Base-by-base conservation (phyloP, 2,113 vertebrate species). In the Sturnus vulgaris region DNA sequence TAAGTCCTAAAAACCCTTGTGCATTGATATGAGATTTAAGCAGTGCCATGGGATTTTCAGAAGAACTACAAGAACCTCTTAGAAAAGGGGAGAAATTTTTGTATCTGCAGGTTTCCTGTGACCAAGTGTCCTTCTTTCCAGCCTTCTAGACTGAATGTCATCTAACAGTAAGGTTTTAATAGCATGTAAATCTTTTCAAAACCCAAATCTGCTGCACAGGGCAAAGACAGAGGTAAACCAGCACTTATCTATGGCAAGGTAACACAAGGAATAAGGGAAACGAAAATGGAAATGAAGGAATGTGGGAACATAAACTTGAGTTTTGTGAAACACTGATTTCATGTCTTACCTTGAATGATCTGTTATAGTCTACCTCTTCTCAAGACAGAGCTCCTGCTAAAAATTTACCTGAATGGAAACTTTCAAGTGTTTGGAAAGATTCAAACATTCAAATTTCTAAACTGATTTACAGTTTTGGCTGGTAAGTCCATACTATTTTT, bases 311-410 rank as follows among this genome's bases (percentile, higher is more conserved):
- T 60, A 81, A 92, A 96, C 52, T 84, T 68, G 76, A 83, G 72
- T 53, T 91, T 93, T 77, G 92, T 55, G 85, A 68, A 86, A 95
- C 77, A 93, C 68, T 55, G 25, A 77, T 92, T 90, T 56, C 59
- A 81, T 80, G 59, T 95, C 98, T 98, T 98, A 98, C 98, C 98
- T 98, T 97, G 81, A 95, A 92, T 77, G 78, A 91, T 93, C 93
- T 96, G 52, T 72, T 96, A 93, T 23, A 95, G 92, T 96, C 89
- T 97, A 96, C 78, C 90, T 94, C 96, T 97, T 97, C 97, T 98
- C 94, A 98, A 97, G 95, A 97, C 69, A 97, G 93, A 98, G 84
- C 64, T 97, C 96, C 97, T 97, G 96, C 98, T 95, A 95, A 94
- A 96, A 96, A 96, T 97, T 95, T 97, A 94, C 97, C 97, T 94